phyloP scores from a whole-genome alignment of 1,140 invertebrate genomes.

The Macrotrachela quadricornifera region DNA sequence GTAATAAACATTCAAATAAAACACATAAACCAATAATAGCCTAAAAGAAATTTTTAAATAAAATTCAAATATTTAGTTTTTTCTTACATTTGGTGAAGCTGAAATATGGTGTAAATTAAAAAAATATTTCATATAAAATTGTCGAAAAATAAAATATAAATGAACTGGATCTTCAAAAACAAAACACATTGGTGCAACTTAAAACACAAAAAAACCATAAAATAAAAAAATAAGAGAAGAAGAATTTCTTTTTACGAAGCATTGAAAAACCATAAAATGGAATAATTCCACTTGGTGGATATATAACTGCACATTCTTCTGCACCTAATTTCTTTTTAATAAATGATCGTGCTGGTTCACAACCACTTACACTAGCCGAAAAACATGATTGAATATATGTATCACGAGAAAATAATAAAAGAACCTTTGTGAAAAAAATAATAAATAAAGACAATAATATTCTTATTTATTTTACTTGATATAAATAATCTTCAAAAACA shows the following conservation, averaged over 20 bases:
- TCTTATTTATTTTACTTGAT: slow-evolving; percentile 37
- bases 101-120: slow-evolving; percentile 69
- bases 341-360: slow-evolving; percentile 24
- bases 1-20: slow-evolving; percentile 64
- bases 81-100: slow-evolving; percentile 40
- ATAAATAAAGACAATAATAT: too few species aligned
- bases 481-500: slow-evolving; percentile 82
- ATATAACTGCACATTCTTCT: slow-evolving; percentile 39
- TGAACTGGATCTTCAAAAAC: slow-evolving; percentile 63
- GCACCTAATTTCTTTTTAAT: slow-evolving; percentile 25
- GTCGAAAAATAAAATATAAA: slow-evolving; percentile 67
- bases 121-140: slow-evolving; percentile 74
- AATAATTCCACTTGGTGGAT: slow-evolving; percentile 76
- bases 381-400: slow-evolving; percentile 45
- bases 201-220: too few species aligned
- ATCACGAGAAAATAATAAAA: slow-evolving; percentile 77
- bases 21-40: slow-evolving; percentile 34
- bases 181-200: slow-evolving; percentile 80
- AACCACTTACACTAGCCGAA: slow-evolving; percentile 19
- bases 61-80: too few species aligned
- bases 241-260: slow-evolving; percentile 46
- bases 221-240: too few species aligned
- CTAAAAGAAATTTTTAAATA: slow-evolving; percentile 8
- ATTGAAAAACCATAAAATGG: slow-evolving; percentile 90
- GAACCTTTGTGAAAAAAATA: slow-evolving; percentile 28